These are phyloP conservation scores for Saimiri boliviensis DNA, from an alignment of 2,113 vertebrate genomes.

Conservation along the genomic window DNA sequence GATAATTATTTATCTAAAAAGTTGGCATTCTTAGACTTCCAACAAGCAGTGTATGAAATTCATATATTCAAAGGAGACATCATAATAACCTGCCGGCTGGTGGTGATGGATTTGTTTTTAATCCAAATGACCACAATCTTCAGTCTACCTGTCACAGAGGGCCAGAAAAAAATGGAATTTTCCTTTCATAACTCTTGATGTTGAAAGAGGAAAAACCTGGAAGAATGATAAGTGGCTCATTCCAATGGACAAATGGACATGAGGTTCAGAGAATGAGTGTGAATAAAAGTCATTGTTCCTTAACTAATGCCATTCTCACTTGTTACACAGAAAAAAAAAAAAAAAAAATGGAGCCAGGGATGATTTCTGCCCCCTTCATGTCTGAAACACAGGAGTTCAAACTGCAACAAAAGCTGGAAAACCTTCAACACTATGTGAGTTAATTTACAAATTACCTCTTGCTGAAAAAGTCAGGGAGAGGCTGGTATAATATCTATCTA, in stretches of 20 bases:
- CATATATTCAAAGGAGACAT: constrained; percentile 89
- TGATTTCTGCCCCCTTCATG: constrained; percentile 32
- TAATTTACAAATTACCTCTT: constrained; percentile 28
- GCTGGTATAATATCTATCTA: constrained; percentile 16
- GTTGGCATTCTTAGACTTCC: constrained; percentile 83
- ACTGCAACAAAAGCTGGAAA: not conserved
- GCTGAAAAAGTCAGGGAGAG: constrained; percentile 21
- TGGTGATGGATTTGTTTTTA: constrained; percentile 87
- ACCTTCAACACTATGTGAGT: not conserved
- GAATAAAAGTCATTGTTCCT: constrained; percentile 80
- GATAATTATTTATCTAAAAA: constrained; percentile 89
- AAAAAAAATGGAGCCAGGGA: not conserved
- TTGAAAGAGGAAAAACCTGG: constrained; percentile 80
- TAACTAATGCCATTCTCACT: constrained; percentile 79
- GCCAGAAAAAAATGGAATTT: constrained; percentile 83
- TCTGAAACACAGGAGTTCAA: constrained; percentile 14
- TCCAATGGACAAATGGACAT: constrained; percentile 85
- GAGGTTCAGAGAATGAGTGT: constrained; percentile 62
- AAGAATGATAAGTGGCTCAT: constrained; percentile 84
- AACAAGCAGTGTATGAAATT: constrained; percentile 82
- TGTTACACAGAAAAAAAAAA: constrained; percentile 64
- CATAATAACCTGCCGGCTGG: constrained; percentile 82
- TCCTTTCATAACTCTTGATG: constrained; percentile 86
- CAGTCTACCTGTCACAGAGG: constrained; percentile 83
- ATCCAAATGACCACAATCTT: constrained; percentile 87